Percentiles rank a stretch among this genome's conserved stretches.
These are phyloP conservation scores for Galbula dea DNA, from an alignment of 2,113 vertebrate genomes.

Conservation along the genomic window DNA sequence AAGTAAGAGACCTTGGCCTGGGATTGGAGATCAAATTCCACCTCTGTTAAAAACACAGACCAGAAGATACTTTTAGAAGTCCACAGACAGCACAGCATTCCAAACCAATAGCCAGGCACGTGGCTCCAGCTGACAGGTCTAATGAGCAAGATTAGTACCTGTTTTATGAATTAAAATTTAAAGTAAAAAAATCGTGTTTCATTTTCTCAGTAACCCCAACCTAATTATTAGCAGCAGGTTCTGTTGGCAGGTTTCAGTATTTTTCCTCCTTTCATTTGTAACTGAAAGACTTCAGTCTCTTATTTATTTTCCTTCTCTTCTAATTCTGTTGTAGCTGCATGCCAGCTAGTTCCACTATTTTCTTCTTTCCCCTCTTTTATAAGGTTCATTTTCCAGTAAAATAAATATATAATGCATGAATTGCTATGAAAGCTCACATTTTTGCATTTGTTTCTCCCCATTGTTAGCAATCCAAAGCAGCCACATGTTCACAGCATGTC, in stretches of 20 bases:
- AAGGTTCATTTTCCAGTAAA: conserved; percentile 56
- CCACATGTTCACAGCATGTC: conserved; percentile 25
- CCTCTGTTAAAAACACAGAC: neutral
- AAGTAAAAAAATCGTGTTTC: conserved; percentile 55
- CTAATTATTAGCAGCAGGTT: conserved; percentile 66
- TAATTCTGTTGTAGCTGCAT: conserved; percentile 2
- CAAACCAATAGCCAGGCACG: conserved; percentile 14
- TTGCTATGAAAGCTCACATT: conserved; percentile 13
- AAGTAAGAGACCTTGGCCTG: neutral
- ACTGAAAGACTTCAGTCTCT: conserved; percentile 27
- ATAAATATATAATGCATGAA: conserved; percentile 49
- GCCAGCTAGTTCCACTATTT: conserved; percentile 25
- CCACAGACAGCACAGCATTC: neutral
- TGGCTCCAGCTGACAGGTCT: neutral
- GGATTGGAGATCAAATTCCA: neutral
- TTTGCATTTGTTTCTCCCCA: neutral
- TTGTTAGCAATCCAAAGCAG: conserved; percentile 31
- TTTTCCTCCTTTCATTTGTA: neutral
- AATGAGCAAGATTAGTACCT: conserved; percentile 15
- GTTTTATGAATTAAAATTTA: conserved; percentile 56
- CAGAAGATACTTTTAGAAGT: conserved; percentile 27
- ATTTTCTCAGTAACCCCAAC: conserved; percentile 53
- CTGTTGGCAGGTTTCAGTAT: conserved; percentile 11
- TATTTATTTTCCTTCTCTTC: conserved; percentile 41
- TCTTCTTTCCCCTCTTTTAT: neutral